A percentile compares a stretch with the other conserved stretches of the same genome.
phyloP scores from a whole-genome alignment of 2,888 invertebrate genomes.

The Athalia cordata region DNA sequence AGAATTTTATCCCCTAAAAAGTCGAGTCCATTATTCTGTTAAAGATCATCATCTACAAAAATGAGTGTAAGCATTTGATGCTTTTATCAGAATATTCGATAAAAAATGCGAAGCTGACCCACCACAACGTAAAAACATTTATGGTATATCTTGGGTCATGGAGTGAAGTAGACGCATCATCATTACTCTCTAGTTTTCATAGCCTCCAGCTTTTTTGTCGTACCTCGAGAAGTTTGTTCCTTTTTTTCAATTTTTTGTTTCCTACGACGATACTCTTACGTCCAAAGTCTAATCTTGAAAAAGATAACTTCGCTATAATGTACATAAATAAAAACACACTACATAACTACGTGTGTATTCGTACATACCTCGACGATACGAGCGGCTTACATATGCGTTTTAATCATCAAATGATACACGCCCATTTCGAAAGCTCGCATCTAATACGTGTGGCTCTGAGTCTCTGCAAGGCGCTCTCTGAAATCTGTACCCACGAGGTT shows the following conservation, averaged over 20 bases:
- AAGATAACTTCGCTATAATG: background rate
- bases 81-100: no score
- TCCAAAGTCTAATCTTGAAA: background rate
- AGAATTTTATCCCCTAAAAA: no score
- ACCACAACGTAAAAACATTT: no score
- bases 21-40: no score
- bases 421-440: background rate
- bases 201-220: background rate
- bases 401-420: background rate
- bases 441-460: background rate
- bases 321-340: background rate
- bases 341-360: background rate
- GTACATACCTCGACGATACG: background rate
- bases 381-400: background rate
- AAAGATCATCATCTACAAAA: no score
- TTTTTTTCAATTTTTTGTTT: no score
- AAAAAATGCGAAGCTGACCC: no score
- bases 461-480: background rate
- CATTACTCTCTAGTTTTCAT: background rate
- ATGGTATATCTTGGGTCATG: no score
- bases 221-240: no score
- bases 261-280: background rate
- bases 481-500: background rate
- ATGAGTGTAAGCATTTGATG: no score
- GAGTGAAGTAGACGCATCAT: background rate